Evolutionary conservation across 1,140 invertebrate genomes (phyloP).

Genomic region (Heliconius nattereri): DNA sequence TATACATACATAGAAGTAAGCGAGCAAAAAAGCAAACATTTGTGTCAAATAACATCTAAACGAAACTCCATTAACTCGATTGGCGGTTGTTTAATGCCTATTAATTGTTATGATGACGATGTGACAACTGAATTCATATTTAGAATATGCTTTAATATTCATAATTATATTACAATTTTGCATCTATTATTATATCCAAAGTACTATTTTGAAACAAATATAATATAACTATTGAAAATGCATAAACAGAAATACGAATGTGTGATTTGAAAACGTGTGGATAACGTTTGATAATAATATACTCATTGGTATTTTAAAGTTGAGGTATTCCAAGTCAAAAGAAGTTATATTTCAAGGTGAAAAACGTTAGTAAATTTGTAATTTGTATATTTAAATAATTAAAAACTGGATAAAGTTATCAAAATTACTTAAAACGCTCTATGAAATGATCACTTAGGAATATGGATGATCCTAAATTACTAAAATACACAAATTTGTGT

Average conservation of each 20-base stretch:
- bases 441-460: not conserved
- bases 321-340: not conserved
- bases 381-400: slow-evolving; percentile 1
- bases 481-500: not conserved
- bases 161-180: not conserved
- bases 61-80: not conserved
- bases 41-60: not conserved
- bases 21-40: not conserved
- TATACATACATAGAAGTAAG: not conserved
- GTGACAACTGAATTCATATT: not conserved
- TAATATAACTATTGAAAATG: not conserved
- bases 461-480: too few relatives aligned
- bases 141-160: not conserved
- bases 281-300: not conserved
- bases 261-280: not conserved
- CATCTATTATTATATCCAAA: not conserved
- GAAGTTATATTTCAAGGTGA: not conserved
- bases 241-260: not conserved
- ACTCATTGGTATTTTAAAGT: not conserved
- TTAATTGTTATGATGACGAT: not conserved
- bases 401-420: not conserved
- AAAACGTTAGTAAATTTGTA: not conserved
- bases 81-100: not conserved
- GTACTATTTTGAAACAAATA: not conserved
- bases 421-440: not conserved